Evolutionary conservation across 2,797 vertebrate genomes (phyloP), one percentile per base, ranked within the genome.

Genomic region (Scolopax rusticola): DNA sequence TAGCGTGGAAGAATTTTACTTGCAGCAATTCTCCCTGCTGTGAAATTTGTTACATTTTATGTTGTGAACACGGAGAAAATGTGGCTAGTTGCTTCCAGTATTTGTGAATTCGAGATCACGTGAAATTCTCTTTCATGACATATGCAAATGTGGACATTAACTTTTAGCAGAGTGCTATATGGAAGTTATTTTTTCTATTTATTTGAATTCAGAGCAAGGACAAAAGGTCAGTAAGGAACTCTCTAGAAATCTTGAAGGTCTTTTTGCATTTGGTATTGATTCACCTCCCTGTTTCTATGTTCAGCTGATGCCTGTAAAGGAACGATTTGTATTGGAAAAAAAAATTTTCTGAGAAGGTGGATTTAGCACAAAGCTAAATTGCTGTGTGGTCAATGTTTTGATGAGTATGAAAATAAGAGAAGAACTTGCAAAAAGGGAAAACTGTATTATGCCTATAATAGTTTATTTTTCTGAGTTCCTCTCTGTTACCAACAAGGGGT

Each of bases 401-500:
- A 21, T 1, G 6, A 65, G 16, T 33, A 13, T 67, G 59, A 74
- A 85, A 92, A 48, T 54, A 74, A 87, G 28, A 92, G 43, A 50
- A 57, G 12, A 75, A 91, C 48, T 87, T 54, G 48, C 64, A 54
- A 87, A 71, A 79, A 57, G 5, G 7, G 23, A 50, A 78, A 79
- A 69, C 33, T 84, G 30, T 56, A 8, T 48, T 74, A 30, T 87
- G 36, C 40, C 38, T 51, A 9, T 30, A 82, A 56, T 40, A 53
- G 32, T 79, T 91, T 78, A 33, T 13, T 84, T 76, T 93, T 88
- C 87, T 87, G 69, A 93, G 53, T 54, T 93, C 36, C 40, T 65
- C 45, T 10, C 3, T 1, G 4, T 40, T 59, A 84, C 53, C 25
- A 47, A 18, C 38, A 53, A 83, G 84, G 61, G 60, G 43, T 75